Conservation (phyloP, 2,113 vertebrate genomes). For the Istiophorus platypterus region DNA sequence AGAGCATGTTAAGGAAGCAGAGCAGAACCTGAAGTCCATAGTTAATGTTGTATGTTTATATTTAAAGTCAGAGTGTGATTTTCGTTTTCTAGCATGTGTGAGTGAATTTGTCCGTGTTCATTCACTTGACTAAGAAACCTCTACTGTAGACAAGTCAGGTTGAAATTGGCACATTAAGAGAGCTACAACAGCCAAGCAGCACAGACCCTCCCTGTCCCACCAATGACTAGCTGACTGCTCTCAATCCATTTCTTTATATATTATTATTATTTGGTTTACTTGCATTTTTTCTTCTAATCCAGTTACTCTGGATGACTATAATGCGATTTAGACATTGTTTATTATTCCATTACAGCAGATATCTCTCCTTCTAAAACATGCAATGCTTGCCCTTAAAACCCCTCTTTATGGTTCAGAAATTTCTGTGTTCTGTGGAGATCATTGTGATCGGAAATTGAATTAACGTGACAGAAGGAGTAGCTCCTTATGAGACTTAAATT, state of each 20-base stretch:
- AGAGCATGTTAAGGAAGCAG: not conserved
- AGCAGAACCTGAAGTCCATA: conserved; percentile 16
- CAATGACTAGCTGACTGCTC: conserved; percentile 77
- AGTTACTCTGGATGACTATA: conserved; percentile 79
- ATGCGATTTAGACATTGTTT: conserved; percentile 83
- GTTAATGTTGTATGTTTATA: conserved; percentile 40
- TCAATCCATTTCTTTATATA: conserved; percentile 83
- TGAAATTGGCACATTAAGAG: conserved; percentile 54
- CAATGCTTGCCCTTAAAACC: conserved; percentile 68
- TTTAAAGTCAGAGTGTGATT: conserved; percentile 21
- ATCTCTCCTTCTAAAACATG: conserved; percentile 73
- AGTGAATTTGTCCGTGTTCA: conserved; percentile 39
- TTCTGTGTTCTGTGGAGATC: conserved; percentile 73
- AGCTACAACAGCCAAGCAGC: conserved; percentile 23
- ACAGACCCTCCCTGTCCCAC: conserved; percentile 69
- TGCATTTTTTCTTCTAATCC: conserved; percentile 78
- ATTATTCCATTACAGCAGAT: conserved; percentile 81
- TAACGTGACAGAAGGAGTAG: conserved; percentile 78
- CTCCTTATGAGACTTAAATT: conserved; percentile 78
- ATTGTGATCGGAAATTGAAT: conserved; percentile 79
- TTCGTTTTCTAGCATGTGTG: conserved; percentile 34
- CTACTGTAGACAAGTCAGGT: conserved; percentile 33
- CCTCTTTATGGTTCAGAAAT: conserved; percentile 77
- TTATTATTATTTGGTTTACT: conserved; percentile 80
- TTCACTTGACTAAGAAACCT: conserved; percentile 42